Evolutionary conservation across 1,140 invertebrate species (phyloP), one percentile per base, ranked within the genome.

Genomic region (Pogonognathellus flavescens): DNA sequence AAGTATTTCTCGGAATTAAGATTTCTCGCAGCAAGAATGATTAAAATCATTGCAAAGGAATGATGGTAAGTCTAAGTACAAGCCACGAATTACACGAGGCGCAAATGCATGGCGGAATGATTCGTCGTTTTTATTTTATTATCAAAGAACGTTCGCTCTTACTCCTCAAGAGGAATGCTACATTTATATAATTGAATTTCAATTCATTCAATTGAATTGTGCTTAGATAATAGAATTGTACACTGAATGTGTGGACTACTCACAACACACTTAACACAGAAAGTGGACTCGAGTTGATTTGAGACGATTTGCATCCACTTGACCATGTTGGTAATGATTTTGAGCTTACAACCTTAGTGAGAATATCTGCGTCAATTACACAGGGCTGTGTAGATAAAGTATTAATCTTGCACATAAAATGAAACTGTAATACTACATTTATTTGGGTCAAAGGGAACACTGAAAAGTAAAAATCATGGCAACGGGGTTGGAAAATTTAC

Each of bases 271-370:
- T 41, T 41, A 41, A 41, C 31, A 41, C 6, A 41, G 31, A 41
- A 41, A 41, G 31, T 41, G 2, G 1, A 41, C 14, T 49, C 31
- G 16, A 50, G 13, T 50, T 76, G 31, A 76, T 50, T 76, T 76
- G 70, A 76, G 41, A 49, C 41, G 70, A 76, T 50, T 70, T 70
- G 5, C 14, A 16, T 50, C 16, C 11, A 49, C 13, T 76, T 76
- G 70, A 76, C 70, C 70, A 76, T 76, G 70, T 31, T 49, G 5
- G 70, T 76, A 76, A 76, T 76, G 70, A 76, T 76, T 76, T 76
- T 76, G 70, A 76, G 70, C 14, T 16, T 11, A 50, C 70, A 76
- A 76, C 25, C 22, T 70, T 25, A 14, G n/a, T n/a, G n/a, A n/a
- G 31, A 13, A 70, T 70, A 76, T 41, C 31, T 41, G 31, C 31